Percentiles rank a stretch among this genome's conserved stretches.
phyloP scores from a whole-genome alignment of 2,888 invertebrate species.

The Scelioninae gen. 1 region DNA sequence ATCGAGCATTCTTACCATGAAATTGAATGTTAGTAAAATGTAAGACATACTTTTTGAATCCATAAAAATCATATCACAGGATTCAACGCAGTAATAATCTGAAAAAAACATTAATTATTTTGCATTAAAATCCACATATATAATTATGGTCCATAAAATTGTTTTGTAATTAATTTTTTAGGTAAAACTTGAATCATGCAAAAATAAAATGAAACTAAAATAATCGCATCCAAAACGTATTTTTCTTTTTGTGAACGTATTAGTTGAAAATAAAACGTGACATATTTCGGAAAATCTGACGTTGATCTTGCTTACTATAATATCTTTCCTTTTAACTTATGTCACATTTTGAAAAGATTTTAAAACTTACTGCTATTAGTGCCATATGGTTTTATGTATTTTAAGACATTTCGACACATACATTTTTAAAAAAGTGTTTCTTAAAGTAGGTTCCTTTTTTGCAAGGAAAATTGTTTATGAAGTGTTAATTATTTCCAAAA shows the following conservation, averaged over 20 bases:
- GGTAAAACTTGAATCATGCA: too few species aligned
- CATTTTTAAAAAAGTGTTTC: too few species aligned
- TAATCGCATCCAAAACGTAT: too few species aligned
- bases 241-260: background rate
- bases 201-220: too few species aligned
- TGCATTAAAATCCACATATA: background rate
- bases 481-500: background rate
- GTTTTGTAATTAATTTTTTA: too few species aligned
- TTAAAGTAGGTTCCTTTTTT: too few species aligned
- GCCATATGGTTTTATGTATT: slow-evolving; percentile 4
- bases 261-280: slow-evolving; percentile 20
- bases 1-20: slow-evolving; percentile 47
- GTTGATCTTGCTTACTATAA: slow-evolving; percentile 31
- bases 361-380: slow-evolving; percentile 2
- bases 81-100: background rate
- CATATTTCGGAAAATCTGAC: slow-evolving; percentile 31
- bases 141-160: too few species aligned
- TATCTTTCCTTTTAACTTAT: slow-evolving; percentile 9
- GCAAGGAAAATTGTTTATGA: background rate
- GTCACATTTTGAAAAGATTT: slow-evolving; percentile 29
- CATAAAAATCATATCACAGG: slow-evolving; percentile 31
- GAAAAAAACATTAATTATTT: slow-evolving; percentile 12
- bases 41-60: slow-evolving; percentile 47
- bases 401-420: background rate
- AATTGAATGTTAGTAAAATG: slow-evolving; percentile 63